Evolutionary conservation across 2,888 invertebrate species (phyloP), one percentile per base, ranked within the genome.

Genomic region (Lepidocyrtoides sp.): DNA sequence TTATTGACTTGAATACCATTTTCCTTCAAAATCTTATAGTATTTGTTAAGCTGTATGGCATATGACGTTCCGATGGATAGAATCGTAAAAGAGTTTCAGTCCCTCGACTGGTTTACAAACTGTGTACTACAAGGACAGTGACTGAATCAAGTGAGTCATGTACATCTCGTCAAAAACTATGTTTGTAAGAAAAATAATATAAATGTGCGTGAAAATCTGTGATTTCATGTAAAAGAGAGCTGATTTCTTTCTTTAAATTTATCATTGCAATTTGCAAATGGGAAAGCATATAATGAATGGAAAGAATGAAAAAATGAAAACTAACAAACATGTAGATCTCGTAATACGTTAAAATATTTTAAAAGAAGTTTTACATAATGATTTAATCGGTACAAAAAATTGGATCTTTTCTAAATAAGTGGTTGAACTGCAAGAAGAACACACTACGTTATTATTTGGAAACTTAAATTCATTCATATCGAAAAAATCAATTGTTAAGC

Each of bases 141-240:
- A 75, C 75, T 75, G 72, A 72, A 41, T 72, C 7, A 69, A 41
- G 7, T 41, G 75, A 75, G 44, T 75, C 75, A 48, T 48, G 36
- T 48, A 48, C 75, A 75, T 75, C 75, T 75, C 75, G 20, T 75
- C 48, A 69, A 36, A 36, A n/a, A 23, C 14, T 75, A 81, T 54
- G 69, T 44, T 82, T 75, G 81, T 88, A 72, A 48, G 12, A 57
- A 36, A 63, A 41, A 36, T 69, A 69, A 81, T 66, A 63, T 29
- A n/a, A 66, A 79, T 54, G 51, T 82, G 75, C 84, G 92, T 92
- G 90, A 83, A 89, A 93, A 92, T 91, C 91, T 92, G 92, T 93
- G 93, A 93, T 93, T 91, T 93, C 92, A 89, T 93, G 93, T 93
- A 92, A 93, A 93, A 93, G 92, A 93, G 93, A 93, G 93, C 93